Conservation (phyloP, 2,113 vertebrate genomes). For the Vicugna pacos region DNA sequence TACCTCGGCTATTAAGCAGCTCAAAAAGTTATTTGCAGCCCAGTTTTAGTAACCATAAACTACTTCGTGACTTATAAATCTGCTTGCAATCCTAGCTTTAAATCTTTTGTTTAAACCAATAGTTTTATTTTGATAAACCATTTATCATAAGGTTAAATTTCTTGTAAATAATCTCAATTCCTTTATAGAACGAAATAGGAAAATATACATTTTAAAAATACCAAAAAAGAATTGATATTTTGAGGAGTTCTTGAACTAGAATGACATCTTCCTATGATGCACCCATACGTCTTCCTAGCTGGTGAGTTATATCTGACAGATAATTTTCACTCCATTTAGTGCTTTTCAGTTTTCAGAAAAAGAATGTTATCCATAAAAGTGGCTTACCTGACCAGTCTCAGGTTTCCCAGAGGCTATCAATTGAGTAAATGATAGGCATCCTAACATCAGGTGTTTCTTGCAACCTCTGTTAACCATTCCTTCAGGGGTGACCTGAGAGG, state of each 20-base stretch:
- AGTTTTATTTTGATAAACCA: neutral
- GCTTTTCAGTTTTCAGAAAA: neutral
- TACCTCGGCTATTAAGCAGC: neutral
- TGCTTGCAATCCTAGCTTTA: neutral
- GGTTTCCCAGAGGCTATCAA: neutral
- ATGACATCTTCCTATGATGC: neutral
- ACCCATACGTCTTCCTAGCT: neutral
- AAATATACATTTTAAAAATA: neutral
- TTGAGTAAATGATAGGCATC: neutral
- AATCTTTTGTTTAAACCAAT: neutral
- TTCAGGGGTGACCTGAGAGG: neutral
- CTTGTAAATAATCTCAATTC: neutral
- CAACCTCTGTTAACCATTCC: neutral
- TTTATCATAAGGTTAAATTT: neutral
- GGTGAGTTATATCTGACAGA: neutral
- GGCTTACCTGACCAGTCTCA: neutral
- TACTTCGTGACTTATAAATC: neutral
- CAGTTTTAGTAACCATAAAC: neutral
- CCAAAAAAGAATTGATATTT: neutral
- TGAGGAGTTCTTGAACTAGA: neutral
- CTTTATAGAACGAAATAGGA: conserved; percentile 2
- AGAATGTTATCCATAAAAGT: neutral
- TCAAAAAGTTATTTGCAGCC: neutral
- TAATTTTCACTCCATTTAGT: neutral
- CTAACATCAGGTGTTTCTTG: neutral